phyloP scores from a whole-genome alignment of 2,797 vertebrate genomes.

The Tinamus major region DNA sequence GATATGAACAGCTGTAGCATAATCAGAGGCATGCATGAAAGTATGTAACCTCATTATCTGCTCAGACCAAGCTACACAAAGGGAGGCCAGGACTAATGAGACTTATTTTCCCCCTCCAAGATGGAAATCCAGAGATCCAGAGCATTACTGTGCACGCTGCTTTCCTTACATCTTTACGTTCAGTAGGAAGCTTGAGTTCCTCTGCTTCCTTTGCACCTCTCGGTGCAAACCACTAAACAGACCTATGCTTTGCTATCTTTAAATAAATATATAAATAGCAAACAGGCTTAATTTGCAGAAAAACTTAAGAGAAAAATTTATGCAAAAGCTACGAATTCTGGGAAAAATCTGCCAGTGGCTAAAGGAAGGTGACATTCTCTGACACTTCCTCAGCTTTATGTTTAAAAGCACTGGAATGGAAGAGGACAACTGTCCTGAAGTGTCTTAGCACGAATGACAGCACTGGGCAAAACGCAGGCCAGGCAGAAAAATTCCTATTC shows the following conservation, averaged over 20 bases:
- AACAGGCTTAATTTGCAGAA: neutral
- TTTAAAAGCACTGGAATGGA: neutral
- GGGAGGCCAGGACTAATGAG: neutral
- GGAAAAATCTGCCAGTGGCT: neutral
- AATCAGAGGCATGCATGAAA: neutral
- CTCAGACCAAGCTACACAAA: neutral
- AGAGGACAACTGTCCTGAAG: neutral
- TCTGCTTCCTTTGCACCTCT: neutral
- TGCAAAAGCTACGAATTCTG: neutral
- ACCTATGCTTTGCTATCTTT: neutral
- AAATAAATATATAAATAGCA: neutral
- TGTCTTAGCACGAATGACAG: neutral
- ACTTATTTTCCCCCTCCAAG: neutral
- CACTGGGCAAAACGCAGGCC: neutral
- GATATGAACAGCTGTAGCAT: neutral
- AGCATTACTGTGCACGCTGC: neutral
- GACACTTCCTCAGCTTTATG: neutral
- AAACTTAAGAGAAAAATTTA: neutral
- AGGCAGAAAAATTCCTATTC: neutral
- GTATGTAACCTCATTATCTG: neutral
- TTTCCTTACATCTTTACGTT: neutral
- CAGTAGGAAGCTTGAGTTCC: neutral
- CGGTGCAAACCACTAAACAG: fast-evolving
- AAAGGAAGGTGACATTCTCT: neutral
- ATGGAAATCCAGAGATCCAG: neutral